A percentile compares a stretch with the other conserved stretches of the same genome.
phyloP scores from a whole-genome alignment of 2,797 vertebrate genomes.

The Danio tinwini region DNA sequence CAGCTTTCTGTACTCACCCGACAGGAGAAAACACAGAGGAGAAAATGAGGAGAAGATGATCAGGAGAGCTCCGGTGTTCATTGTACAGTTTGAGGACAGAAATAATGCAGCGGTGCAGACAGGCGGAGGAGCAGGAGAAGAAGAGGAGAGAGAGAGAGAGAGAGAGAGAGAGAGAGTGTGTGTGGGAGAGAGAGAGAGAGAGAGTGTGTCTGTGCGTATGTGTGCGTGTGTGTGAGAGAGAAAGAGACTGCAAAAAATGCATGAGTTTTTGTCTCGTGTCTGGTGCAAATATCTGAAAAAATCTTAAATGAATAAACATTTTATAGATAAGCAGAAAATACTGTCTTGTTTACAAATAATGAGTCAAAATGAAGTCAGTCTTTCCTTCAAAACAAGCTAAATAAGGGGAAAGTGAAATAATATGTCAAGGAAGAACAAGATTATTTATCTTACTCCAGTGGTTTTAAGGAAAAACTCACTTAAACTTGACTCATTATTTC shows the following conservation, averaged over 20 bases:
- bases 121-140: slow-evolving; percentile 12
- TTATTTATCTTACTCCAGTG: no score
- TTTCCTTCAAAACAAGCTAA: no score
- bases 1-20: slow-evolving; percentile 69
- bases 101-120: slow-evolving; percentile 47
- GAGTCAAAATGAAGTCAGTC: no score
- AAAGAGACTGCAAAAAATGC: not conserved
- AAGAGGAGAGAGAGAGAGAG: not conserved
- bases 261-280: no score
- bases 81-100: slow-evolving; percentile 54
- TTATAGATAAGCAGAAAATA: no score
- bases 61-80: slow-evolving; percentile 64
- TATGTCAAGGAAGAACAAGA: no score
- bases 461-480: no score
- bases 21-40: slow-evolving; percentile 63
- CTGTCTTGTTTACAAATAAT: no score
- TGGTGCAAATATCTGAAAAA: no score
- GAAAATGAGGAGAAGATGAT: slow-evolving; percentile 56
- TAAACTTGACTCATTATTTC: no score
- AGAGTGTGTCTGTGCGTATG: not conserved
- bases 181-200: not conserved
- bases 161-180: not conserved
- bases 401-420: no score
- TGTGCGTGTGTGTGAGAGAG: not conserved
- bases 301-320: no score